Evolutionary conservation across 2,888 invertebrate genomes (phyloP), one percentile per base, ranked within the genome.

Genomic region (Boloria euphrosyne): DNA sequence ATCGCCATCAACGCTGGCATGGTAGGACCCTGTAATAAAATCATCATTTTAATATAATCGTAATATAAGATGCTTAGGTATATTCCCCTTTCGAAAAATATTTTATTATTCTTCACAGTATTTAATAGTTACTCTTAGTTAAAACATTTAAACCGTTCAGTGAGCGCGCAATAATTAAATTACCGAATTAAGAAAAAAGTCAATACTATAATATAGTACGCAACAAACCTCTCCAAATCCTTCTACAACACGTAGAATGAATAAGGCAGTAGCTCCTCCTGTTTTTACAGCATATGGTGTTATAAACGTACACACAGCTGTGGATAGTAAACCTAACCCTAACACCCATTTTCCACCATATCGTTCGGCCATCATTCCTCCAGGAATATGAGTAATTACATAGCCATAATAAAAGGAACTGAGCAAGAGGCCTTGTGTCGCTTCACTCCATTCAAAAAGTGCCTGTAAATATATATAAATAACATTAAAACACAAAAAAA

Each of bases 361-460:
- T 72, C 93, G 93, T 77, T 96, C 96, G 0, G 97, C 95, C 61
- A 97, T 77, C 80, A 96, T 93, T 43, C 97, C 97, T 31, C 97
- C 97, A 0, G 97, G 97, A 13, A 97, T 84, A 76, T 97, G 97
- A 0, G 97, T 97, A 0, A 97, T 66, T 1, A 97, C 94, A 81
- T 97, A 97, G 0, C 97, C 97, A 89, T 96, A 97, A 86, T 96
- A 97, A 83, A 97, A 97, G 0, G 96, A 94, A 16, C 96, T 95
- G 0, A 97, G 89, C 13, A 97, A 94, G n/a, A 96, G 78, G 0
- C 97, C 97, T 87, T 96, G 95, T 0, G 94, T 93, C 18, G 93
- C 86, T 82, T 95, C 94, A 58, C 93, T 93, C 96, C 96, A 96
- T 57, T 95, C 93, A 75, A 94, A 95, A 50, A 72, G 54, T 53